Conservation (phyloP, 2,888 invertebrate genomes). For the Holacanthella duospinosa region DNA sequence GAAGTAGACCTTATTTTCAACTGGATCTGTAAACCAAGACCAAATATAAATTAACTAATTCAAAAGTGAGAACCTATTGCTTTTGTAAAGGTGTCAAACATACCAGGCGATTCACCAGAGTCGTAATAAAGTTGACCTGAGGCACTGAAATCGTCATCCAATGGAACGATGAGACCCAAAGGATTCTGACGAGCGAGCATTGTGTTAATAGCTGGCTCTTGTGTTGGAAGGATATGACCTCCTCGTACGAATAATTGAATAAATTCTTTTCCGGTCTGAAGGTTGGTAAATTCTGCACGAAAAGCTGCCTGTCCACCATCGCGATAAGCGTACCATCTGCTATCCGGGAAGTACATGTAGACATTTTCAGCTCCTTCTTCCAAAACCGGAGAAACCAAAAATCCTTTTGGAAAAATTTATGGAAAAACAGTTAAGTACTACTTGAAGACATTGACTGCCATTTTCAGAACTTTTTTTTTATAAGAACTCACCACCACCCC, state of each 20-base stretch:
- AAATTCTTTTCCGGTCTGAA: slow-evolving; percentile 52
- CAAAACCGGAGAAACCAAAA: slow-evolving; percentile 65
- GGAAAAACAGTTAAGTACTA: too few relatives aligned
- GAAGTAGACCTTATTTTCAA: slow-evolving; percentile 27
- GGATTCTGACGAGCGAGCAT: slow-evolving; percentile 49
- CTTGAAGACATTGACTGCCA: too few relatives aligned
- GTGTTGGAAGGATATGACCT: slow-evolving; percentile 59
- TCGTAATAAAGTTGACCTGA: slow-evolving; percentile 65
- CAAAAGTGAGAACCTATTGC: background rate
- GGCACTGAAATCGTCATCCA: slow-evolving; percentile 48
- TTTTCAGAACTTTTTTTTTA: too few relatives aligned
- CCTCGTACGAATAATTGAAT: slow-evolving; percentile 57
- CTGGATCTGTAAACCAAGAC: slow-evolving; percentile 24
- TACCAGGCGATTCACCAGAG: slow-evolving; percentile 63
- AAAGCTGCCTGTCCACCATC: slow-evolving; percentile 35
- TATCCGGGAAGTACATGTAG: slow-evolving; percentile 53
- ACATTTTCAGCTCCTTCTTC: slow-evolving; percentile 43
- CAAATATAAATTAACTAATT: background rate
- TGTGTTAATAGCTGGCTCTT: slow-evolving; percentile 55
- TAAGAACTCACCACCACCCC: slow-evolving; percentile 63
- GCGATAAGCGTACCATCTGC: slow-evolving; percentile 57
- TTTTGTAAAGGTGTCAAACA: too few relatives aligned
- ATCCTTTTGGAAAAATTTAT: too few relatives aligned
- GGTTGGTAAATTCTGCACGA: slow-evolving; percentile 43
- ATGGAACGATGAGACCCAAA: slow-evolving; percentile 54